Evolutionary conservation across 2,797 vertebrate species (phyloP).

Genomic region (Rhynchotus rufescens): DNA sequence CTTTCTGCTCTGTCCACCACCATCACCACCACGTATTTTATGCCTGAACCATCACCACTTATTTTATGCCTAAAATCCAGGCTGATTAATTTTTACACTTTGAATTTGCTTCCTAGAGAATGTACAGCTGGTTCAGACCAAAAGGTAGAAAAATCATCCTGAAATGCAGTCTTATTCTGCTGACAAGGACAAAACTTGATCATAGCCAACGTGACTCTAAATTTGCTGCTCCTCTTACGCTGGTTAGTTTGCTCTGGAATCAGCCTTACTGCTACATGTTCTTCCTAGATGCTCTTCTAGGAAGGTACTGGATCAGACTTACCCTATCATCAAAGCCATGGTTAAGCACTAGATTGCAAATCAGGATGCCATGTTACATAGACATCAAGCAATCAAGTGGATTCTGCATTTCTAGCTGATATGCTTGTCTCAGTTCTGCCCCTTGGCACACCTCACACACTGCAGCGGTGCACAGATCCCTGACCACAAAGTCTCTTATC

Average conservation of each 20-base stretch:
- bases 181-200: rapidly evolving
- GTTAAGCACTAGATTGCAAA: background rate
- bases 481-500: background rate
- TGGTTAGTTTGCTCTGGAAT: background rate
- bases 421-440: background rate
- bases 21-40: background rate
- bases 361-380: background rate
- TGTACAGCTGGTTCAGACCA: background rate
- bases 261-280: background rate
- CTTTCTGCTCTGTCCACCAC: background rate
- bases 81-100: background rate
- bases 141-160: background rate
- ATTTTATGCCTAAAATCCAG: background rate
- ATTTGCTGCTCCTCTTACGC: background rate
- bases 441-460: background rate
- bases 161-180: background rate
- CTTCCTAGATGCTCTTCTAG: background rate
- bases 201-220: background rate
- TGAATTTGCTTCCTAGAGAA: background rate
- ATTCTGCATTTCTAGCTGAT: background rate
- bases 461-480: background rate
- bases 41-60: background rate
- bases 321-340: background rate
- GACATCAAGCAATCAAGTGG: background rate
- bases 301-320: background rate